These are phyloP conservation scores for Eurosta solidaginis DNA, from an alignment of 1,140 invertebrate species.

Conservation along the genomic window DNA sequence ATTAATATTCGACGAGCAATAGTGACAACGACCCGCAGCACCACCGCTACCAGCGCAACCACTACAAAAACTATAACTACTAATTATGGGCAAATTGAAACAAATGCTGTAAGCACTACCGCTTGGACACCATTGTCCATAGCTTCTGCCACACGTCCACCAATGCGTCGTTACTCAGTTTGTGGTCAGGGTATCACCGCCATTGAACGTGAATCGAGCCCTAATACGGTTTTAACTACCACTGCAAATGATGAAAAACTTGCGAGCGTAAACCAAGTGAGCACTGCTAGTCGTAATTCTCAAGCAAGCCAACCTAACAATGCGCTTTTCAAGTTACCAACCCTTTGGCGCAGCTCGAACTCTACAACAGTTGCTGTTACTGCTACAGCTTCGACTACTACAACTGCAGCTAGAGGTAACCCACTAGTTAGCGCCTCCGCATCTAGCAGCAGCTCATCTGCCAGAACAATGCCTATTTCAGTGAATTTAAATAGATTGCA, in stretches of 20 bases:
- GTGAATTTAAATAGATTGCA: neutral
- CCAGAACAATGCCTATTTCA: neutral
- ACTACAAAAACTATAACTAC: no score
- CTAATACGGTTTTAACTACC: neutral
- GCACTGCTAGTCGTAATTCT: neutral
- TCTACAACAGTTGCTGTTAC: neutral
- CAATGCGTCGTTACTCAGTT: neutral
- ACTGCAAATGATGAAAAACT: neutral
- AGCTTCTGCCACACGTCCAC: neutral
- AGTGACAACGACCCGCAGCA: no score
- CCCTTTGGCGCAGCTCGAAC: neutral
- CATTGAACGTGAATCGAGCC: neutral
- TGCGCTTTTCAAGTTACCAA: neutral
- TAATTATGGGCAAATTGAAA: no score
- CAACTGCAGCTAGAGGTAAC: neutral
- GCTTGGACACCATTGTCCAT: neutral
- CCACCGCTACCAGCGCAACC: no score
- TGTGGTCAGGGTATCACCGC: neutral
- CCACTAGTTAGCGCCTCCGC: neutral
- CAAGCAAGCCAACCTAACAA: no score
- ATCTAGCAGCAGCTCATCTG: neutral
- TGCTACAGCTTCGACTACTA: neutral
- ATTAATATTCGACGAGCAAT: no score
- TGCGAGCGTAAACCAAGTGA: neutral
- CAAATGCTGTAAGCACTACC: neutral